A percentile compares a stretch with the other conserved stretches of the same genome.
Conservation (phyloP, 1,140 invertebrate genomes). For the Aphidius gifuensis region DNA sequence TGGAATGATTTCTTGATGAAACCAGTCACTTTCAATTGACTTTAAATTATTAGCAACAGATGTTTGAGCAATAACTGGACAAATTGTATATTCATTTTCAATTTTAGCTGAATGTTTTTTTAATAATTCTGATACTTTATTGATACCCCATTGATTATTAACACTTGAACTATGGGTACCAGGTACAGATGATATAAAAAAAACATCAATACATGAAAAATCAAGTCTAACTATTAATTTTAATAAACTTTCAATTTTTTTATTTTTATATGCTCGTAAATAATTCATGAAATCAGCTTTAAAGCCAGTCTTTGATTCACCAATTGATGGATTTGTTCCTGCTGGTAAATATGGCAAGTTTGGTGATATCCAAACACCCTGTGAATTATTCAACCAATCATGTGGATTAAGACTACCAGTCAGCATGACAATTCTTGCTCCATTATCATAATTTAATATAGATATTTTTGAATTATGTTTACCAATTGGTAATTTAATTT, state of each 20-base stretch:
- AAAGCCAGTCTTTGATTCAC: conserved; percentile 82
- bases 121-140: conserved; percentile 65
- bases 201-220: conserved; percentile 79
- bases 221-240: conserved; percentile 71
- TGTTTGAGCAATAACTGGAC: conserved; percentile 79
- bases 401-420: conserved; percentile 88
- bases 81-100: conserved; percentile 56
- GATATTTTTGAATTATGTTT: conserved; percentile 94
- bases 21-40: conserved; percentile 65
- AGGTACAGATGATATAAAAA: conserved; percentile 80
- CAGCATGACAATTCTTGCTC: conserved; percentile 81
- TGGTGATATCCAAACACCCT: conserved; percentile 87
- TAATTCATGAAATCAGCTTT: conserved; percentile 83
- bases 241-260: conserved; percentile 71
- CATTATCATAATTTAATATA: conserved; percentile 78
- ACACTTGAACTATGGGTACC: conserved; percentile 67
- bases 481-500: conserved; percentile 70
- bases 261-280: conserved; percentile 69
- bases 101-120: conserved; percentile 60
- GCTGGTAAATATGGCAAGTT: conserved; percentile 63
- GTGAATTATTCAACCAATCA: conserved; percentile 93
- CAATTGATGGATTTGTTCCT: conserved; percentile 58
- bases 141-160: conserved; percentile 67
- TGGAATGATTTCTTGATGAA: conserved; percentile 64
- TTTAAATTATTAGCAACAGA: conserved; percentile 89